phyloP scores from a whole-genome alignment of 2,797 vertebrate genomes.

The Buceros bicornis region DNA sequence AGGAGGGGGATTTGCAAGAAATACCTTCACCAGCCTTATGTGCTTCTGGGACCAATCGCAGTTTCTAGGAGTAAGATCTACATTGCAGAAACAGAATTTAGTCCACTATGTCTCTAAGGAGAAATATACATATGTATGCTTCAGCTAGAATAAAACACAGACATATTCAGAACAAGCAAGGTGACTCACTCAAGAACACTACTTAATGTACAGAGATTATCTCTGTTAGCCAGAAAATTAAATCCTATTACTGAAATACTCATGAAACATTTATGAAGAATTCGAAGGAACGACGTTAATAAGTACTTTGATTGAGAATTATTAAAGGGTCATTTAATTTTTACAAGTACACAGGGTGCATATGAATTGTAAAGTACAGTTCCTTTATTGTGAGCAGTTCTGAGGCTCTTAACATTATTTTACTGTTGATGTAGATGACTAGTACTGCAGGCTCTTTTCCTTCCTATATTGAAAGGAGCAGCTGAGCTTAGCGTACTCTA shows the following conservation, averaged over 20 bases:
- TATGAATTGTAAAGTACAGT: background rate
- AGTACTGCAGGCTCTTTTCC: background rate
- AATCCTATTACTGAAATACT: background rate
- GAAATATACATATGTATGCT: background rate
- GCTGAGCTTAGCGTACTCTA: background rate
- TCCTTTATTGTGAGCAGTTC: background rate
- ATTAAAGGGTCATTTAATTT: background rate
- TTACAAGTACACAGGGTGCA: background rate
- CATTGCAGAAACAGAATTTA: background rate
- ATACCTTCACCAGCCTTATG: background rate
- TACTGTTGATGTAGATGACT: background rate
- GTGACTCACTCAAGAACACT: background rate
- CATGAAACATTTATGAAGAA: background rate
- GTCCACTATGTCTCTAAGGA: background rate
- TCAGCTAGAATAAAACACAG: background rate
- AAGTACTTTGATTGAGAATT: background rate
- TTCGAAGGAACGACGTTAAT: background rate
- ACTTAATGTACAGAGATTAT: background rate
- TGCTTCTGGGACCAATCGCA: background rate
- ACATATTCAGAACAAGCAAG: background rate
- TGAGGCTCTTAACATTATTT: background rate
- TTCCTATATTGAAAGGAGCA: background rate
- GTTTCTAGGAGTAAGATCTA: background rate
- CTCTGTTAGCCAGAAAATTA: background rate
- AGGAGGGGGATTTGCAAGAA: background rate